These are phyloP conservation scores for Podabrus alpinus DNA, from an alignment of 2,888 invertebrate species.

Conservation along the genomic window DNA sequence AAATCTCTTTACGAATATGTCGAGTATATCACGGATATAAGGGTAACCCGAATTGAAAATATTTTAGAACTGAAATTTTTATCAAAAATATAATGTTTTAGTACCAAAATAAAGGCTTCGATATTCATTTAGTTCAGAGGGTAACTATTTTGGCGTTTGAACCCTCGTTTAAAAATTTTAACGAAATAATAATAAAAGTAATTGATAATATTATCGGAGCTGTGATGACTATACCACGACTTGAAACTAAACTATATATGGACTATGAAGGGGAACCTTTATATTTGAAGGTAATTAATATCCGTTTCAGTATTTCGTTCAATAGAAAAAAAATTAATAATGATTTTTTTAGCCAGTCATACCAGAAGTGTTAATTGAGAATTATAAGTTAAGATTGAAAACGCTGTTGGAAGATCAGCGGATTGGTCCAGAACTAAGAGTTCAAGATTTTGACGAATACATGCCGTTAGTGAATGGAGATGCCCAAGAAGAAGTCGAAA, in stretches of 20 bases:
- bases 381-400: constrained; percentile 65
- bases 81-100: constrained; percentile 47
- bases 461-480: constrained; percentile 75
- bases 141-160: constrained; percentile 70
- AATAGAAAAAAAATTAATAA: not conserved
- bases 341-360: constrained; percentile 70
- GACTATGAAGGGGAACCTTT: constrained; percentile 58
- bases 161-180: constrained; percentile 76
- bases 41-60: constrained; percentile 58
- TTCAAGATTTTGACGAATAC: constrained; percentile 82
- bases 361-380: constrained; percentile 68
- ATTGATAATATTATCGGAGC: constrained; percentile 77
- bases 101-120: constrained; percentile 72
- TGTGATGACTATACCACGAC: constrained; percentile 71
- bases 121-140: constrained; percentile 63
- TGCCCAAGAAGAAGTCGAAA: constrained; percentile 65
- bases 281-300: constrained; percentile 46
- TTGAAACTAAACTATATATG: constrained; percentile 79
- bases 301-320: not conserved
- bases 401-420: constrained; percentile 71
- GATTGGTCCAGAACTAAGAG: constrained; percentile 72
- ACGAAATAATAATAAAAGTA: constrained; percentile 68
- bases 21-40: constrained; percentile 75
- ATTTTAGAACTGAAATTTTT: not conserved
- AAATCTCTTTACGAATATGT: constrained; percentile 80